phyloP scores from a whole-genome alignment of 2,113 vertebrate species.

The Parus major region DNA sequence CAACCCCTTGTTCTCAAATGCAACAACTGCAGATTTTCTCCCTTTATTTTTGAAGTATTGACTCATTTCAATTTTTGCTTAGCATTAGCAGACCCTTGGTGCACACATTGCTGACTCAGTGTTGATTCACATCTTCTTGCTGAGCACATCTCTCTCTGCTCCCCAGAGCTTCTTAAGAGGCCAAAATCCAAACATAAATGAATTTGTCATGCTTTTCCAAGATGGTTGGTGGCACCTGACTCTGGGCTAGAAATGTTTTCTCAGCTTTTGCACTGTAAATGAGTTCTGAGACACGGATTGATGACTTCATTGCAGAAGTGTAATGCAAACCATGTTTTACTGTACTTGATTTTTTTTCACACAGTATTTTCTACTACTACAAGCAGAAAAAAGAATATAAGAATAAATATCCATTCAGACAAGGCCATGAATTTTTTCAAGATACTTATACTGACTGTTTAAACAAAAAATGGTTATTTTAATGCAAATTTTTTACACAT shows the following conservation, averaged over 20 bases:
- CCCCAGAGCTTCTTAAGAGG: slow-evolving; percentile 29
- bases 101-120: slow-evolving; percentile 45
- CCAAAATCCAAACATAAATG: slow-evolving; percentile 39
- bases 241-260: slow-evolving; percentile 48
- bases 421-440: not conserved
- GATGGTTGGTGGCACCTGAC: slow-evolving; percentile 56
- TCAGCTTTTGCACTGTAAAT: slow-evolving; percentile 62
- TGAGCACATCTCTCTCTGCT: slow-evolving; percentile 11
- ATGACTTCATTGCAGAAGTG: slow-evolving; percentile 61
- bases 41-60: not conserved
- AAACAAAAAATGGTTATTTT: not conserved
- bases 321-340: slow-evolving; percentile 65
- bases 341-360: slow-evolving; percentile 15
- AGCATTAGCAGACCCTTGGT: slow-evolving; percentile 4
- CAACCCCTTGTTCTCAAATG: not conserved
- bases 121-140: slow-evolving; percentile 47
- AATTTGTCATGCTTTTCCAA: slow-evolving; percentile 55
- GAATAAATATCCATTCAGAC: slow-evolving; percentile 41
- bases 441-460: slow-evolving; percentile 1
- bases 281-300: slow-evolving; percentile 44
- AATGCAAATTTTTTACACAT: slow-evolving; percentile 53
- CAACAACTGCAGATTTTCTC: not conserved
- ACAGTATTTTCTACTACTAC: slow-evolving; percentile 15
- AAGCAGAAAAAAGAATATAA: not conserved
- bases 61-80: slow-evolving; percentile 33